Percentiles rank a stretch among this genome's conserved stretches.
phyloP scores from a whole-genome alignment of 2,113 vertebrate genomes.

The Fulica atra region DNA sequence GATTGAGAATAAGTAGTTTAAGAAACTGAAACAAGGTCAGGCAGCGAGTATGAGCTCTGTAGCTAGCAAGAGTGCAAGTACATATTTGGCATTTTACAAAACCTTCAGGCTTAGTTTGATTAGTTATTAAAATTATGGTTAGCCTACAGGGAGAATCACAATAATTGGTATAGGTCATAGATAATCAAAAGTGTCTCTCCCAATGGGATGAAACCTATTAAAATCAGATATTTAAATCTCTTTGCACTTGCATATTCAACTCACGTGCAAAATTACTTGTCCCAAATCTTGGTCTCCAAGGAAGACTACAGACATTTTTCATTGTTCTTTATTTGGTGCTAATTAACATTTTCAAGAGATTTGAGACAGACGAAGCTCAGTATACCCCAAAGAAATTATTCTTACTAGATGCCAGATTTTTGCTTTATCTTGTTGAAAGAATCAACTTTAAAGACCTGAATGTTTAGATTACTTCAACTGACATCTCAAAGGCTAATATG shows the following conservation, averaged over 20 bases:
- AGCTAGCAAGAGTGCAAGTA: constrained; percentile 60
- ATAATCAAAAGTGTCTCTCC: constrained; percentile 88
- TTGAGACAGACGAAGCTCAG: constrained; percentile 17
- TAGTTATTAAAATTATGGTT: constrained; percentile 87
- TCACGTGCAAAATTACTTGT: constrained; percentile 70
- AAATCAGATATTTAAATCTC: constrained; percentile 88
- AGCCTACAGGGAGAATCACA: constrained; percentile 81
- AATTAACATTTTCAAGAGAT: constrained; percentile 76
- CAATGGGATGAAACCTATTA: constrained; percentile 85
- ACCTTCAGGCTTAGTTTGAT: constrained; percentile 87
- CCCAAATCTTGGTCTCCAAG: constrained; percentile 69
- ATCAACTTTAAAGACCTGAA: constrained; percentile 52
- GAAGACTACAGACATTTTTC: constrained; percentile 66
- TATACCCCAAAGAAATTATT: constrained; percentile 58
- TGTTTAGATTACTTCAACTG: constrained; percentile 44
- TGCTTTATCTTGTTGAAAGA: constrained; percentile 56
- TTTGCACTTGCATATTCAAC: constrained; percentile 73
- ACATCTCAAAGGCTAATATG: constrained; percentile 34
- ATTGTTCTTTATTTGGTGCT: constrained; percentile 75
- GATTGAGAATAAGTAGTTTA: constrained; percentile 15
- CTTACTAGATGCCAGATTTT: constrained; percentile 42
- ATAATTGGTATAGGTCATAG: constrained; percentile 90
- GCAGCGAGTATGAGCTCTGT: constrained; percentile 40
- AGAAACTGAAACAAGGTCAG: constrained; percentile 65
- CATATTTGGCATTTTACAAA: constrained; percentile 74